Conservation (phyloP, 2,113 vertebrate species). For the Struthidea cinerea region DNA sequence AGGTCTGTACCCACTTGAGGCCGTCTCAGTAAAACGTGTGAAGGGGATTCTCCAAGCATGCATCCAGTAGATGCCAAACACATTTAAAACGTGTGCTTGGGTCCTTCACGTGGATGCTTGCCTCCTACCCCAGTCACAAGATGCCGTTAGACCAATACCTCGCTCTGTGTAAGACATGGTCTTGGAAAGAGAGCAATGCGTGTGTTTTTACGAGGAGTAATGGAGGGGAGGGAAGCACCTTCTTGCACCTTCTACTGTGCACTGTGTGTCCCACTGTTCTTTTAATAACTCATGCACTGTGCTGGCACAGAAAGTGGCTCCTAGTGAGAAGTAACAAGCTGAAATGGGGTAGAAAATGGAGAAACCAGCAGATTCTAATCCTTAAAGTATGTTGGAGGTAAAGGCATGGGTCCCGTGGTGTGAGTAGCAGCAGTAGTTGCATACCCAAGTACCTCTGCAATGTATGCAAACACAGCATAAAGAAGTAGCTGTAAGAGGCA, state of each 20-base stretch:
- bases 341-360: slow-evolving; percentile 23
- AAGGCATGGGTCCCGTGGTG: not conserved
- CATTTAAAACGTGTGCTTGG: not conserved
- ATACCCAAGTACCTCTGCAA: not conserved
- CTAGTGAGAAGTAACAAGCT: not conserved
- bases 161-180: accelerated
- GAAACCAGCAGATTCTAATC: slow-evolving; percentile 25
- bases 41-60: not conserved
- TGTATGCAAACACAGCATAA: slow-evolving; percentile 7
- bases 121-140: not conserved
- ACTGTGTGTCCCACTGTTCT: not conserved
- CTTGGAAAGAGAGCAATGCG: not conserved
- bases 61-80: accelerated
- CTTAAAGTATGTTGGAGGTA: not conserved
- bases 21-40: accelerated
- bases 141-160: not conserved
- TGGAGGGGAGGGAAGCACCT: not conserved
- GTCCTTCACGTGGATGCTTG: not conserved
- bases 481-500: slow-evolving; percentile 50
- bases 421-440: not conserved
- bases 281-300: not conserved
- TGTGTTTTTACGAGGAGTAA: not conserved
- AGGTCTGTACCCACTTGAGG: accelerated
- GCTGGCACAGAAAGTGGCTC: not conserved
- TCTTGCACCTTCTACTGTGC: not conserved